These are phyloP conservation scores for Microctonus brassicae DNA, from an alignment of 2,888 invertebrate genomes.

Conservation along the genomic window DNA sequence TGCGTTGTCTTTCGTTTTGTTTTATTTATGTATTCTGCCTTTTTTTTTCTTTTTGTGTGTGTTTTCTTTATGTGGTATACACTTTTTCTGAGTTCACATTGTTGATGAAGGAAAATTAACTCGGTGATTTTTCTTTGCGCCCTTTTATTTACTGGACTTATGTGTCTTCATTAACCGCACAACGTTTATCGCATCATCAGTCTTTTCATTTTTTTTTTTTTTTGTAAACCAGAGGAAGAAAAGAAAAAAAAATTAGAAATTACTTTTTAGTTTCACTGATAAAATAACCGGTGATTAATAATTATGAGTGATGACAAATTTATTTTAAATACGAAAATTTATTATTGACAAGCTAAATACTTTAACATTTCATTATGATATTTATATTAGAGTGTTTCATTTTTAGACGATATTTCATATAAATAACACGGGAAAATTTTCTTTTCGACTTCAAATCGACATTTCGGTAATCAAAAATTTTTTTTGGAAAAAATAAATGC, in stretches of 20 bases:
- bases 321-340: too few relatives aligned
- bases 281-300: not conserved
- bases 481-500: too few relatives aligned
- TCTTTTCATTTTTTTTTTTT: not conserved
- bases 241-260: not conserved
- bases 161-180: not conserved
- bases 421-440: too few relatives aligned
- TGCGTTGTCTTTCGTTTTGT: conserved; percentile 24
- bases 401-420: too few relatives aligned
- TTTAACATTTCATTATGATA: too few relatives aligned
- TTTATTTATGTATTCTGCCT: conserved; percentile 4
- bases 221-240: not conserved
- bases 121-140: conserved; percentile 6
- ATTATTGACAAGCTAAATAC: too few relatives aligned
- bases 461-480: too few relatives aligned
- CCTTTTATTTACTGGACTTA: conserved; percentile 5
- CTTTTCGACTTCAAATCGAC: too few relatives aligned
- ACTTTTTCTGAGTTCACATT: too few relatives aligned
- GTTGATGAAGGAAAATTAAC: not conserved
- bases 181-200: not conserved
- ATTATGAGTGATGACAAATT: too few relatives aligned
- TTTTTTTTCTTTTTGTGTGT: not conserved
- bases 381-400: too few relatives aligned
- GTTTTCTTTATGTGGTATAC: too few relatives aligned
- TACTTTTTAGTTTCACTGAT: not conserved